These are phyloP conservation scores for Drosophila koepferae DNA, from an alignment of 2,888 invertebrate species.

Conservation along the genomic window DNA sequence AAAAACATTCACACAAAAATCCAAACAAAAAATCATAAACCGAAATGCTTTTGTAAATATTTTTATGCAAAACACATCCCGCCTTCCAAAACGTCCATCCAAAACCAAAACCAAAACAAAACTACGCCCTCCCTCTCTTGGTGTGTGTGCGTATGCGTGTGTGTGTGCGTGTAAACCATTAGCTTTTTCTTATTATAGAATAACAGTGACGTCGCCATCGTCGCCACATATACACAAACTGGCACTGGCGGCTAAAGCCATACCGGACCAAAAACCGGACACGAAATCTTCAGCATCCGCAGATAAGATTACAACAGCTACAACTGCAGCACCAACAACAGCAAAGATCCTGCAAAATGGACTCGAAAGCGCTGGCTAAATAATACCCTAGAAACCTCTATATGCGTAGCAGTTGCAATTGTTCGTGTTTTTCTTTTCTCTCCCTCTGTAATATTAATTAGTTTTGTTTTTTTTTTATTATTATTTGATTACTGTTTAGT, in stretches of 20 bases:
- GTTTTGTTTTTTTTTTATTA: constrained; percentile 67
- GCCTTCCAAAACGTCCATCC: constrained; percentile 56
- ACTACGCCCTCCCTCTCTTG: constrained; percentile 36
- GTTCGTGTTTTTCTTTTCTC: constrained; percentile 22
- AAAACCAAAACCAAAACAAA: constrained; percentile 27
- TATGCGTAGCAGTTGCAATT: constrained; percentile 28
- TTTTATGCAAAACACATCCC: constrained; percentile 65
- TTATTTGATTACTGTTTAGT: constrained; percentile 76
- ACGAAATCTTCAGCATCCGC: constrained; percentile 38
- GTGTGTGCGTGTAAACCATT: constrained; percentile 81
- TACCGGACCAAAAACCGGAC: constrained; percentile 60
- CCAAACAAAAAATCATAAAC: constrained; percentile 33
- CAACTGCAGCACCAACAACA: constrained; percentile 25
- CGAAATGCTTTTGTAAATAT: constrained; percentile 67
- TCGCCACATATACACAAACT: constrained; percentile 82
- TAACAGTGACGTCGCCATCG: constrained; percentile 85
- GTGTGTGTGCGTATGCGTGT: constrained; percentile 62
- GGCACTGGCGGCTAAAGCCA: constrained; percentile 71
- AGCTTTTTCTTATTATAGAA: constrained; percentile 85
- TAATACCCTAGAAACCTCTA: constrained; percentile 9
- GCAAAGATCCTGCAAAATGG: constrained; percentile 71
- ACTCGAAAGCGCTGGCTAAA: constrained; percentile 29
- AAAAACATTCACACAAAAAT: constrained; percentile 15
- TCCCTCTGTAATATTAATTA: constrained; percentile 66
- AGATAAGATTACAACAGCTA: constrained; percentile 27